Evolutionary conservation across 2,888 invertebrate species (phyloP), one percentile per base, ranked within the genome.

Genomic region (Limnephilus lunatus): DNA sequence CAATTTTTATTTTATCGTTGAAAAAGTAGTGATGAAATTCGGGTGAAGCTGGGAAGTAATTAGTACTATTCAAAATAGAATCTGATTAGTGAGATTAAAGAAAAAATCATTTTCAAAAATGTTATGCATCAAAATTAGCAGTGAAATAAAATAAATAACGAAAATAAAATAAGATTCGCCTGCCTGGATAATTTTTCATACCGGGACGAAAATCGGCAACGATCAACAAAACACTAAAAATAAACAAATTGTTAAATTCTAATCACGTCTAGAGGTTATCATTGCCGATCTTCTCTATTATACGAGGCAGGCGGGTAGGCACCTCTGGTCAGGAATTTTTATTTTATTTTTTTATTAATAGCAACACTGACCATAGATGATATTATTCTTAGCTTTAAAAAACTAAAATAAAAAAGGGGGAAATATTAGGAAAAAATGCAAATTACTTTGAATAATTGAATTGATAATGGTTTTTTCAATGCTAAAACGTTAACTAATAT

Each of bases 111-210:
- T 53, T 80, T 68, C 85, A 90, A 92, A 92, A 90, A 89, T 48
- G 92, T 81, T 81, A 92, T 32, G 39, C 44, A 32, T 92, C 35
- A 91, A 91, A 90, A 90, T 89, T 31, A 92, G 92, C 92, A 87
- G 92, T 92, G 92, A 87, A 90, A 92, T 53, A 85, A 92, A 90
- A 90, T 39, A 81, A 92, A 92, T 31, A 86, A 86, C 81, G 80
- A 85, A 89, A 83, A 81, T 32, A 83, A 89, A 80, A 48, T 83
- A 53, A 91, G n/a, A 15, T 48, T 44, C 87, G 83, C 86, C 48
- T 31, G 85, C 81, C 9, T 32, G 68, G 68, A 68, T 68, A 68
- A 68, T 68, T 32, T 87, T 90, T 90, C 31, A 31, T 80, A 85
- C 19, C 19, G 15, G 80, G 48, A 86, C 39, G 85, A 91, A 80